Conservation (phyloP, 2,888 invertebrate species). For the Geophilus truncorum region DNA sequence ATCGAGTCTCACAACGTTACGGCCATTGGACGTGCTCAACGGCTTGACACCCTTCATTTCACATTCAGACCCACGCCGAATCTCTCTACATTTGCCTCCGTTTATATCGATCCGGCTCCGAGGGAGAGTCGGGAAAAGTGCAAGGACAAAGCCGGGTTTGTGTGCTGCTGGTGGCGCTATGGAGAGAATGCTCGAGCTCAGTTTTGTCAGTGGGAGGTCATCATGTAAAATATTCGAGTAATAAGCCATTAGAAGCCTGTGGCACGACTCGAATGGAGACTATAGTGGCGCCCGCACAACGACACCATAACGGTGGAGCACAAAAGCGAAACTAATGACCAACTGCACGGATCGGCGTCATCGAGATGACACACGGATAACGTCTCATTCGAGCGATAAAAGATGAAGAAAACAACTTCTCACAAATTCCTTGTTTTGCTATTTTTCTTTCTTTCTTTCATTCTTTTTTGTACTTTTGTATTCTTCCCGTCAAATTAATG, state of each 20-base stretch:
- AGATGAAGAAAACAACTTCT: background rate
- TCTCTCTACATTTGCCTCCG: slow-evolving; percentile 17
- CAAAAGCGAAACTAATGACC: slow-evolving; percentile 25
- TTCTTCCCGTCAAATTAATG: background rate
- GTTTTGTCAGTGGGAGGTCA: slow-evolving; percentile 22
- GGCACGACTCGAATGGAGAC: slow-evolving; percentile 16
- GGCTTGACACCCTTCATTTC: slow-evolving; percentile 27
- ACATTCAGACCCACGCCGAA: slow-evolving; percentile 25
- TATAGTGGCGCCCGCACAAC: slow-evolving; percentile 6
- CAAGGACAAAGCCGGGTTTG: background rate
- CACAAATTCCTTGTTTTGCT: background rate
- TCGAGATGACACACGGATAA: slow-evolving; percentile 18
- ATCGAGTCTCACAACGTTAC: slow-evolving; percentile 25
- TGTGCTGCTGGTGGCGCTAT: background rate
- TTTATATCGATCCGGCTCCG: background rate
- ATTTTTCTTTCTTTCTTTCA: background rate
- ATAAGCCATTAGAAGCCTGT: slow-evolving; percentile 25
- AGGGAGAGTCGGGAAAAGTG: background rate
- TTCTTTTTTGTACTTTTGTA: background rate
- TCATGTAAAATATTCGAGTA: slow-evolving; percentile 22
- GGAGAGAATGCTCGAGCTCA: background rate
- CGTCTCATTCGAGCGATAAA: slow-evolving; percentile 22
- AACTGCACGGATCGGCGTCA: slow-evolving; percentile 5
- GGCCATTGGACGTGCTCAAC: slow-evolving; percentile 25
- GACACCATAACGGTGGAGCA: background rate